Conservation (phyloP, 2,113 vertebrate species). For the Trochalopteron elliotii region DNA sequence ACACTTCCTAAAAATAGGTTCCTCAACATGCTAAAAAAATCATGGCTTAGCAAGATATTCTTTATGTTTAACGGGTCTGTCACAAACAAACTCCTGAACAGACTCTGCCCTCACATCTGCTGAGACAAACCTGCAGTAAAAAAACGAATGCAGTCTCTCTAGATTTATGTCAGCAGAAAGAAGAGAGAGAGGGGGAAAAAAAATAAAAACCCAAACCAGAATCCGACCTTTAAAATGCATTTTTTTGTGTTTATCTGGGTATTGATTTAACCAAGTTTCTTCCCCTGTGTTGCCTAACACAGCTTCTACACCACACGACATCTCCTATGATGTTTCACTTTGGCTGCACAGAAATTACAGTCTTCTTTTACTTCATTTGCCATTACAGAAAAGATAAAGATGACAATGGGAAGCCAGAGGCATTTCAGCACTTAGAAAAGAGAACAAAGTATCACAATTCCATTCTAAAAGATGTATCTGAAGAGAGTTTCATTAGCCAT, state of each 20-base stretch:
- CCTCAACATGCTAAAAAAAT: background rate
- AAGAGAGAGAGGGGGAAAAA: accelerated
- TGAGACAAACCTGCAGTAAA: background rate
- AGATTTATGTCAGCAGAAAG: background rate
- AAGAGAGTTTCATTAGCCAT: background rate
- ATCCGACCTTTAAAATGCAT: background rate
- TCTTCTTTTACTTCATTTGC: background rate
- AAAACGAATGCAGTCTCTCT: background rate
- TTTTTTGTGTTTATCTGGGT: conserved; percentile 1
- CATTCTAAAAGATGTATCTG: background rate
- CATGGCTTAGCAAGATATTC: background rate
- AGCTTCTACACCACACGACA: background rate
- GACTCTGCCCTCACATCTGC: background rate
- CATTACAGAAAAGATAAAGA: background rate
- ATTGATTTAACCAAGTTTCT: background rate
- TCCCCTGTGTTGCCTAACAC: background rate
- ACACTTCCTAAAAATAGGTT: conserved; percentile 5
- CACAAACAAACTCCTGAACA: background rate
- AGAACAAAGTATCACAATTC: background rate
- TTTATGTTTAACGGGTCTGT: conserved; percentile 3
- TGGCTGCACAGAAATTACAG: background rate
- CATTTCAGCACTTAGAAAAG: background rate
- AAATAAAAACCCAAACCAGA: background rate
- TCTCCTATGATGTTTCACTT: background rate
- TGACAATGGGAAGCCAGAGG: background rate